Evolutionary conservation across 1,140 invertebrate species (phyloP).

Genomic region (Drosophila subobscura): DNA sequence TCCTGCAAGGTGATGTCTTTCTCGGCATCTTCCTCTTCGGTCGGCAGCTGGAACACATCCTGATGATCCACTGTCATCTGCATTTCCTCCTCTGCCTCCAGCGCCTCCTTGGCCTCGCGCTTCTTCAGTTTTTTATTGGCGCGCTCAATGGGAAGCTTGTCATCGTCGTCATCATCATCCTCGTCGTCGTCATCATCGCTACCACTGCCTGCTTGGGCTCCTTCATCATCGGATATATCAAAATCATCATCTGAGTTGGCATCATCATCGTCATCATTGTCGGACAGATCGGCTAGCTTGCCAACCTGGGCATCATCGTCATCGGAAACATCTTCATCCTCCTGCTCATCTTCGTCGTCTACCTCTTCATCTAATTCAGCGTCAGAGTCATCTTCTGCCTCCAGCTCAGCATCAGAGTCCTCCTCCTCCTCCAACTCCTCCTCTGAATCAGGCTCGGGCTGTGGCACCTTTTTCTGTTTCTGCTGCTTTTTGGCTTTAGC

Average conservation of each 20-base stretch:
- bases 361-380: slow-evolving; percentile 52
- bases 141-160: slow-evolving; percentile 94
- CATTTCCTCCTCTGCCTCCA: slow-evolving; percentile 92
- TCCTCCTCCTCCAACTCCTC: slow-evolving; percentile 35
- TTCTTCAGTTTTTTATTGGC: slow-evolving; percentile 91
- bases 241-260: slow-evolving; percentile 68
- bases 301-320: slow-evolving; percentile 61
- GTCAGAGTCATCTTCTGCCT: slow-evolving; percentile 41
- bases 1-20: slow-evolving; percentile 91
- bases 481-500: slow-evolving; percentile 87
- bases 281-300: slow-evolving; percentile 71
- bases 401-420: slow-evolving; percentile 29
- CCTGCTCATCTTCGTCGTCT: slow-evolving; percentile 63
- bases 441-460: slow-evolving; percentile 30
- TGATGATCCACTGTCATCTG: slow-evolving; percentile 89
- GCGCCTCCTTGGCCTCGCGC: slow-evolving; percentile 88
- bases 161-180: slow-evolving; percentile 85
- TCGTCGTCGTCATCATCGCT: slow-evolving; percentile 75
- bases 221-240: slow-evolving; percentile 80
- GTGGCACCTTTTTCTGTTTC: slow-evolving; percentile 56
- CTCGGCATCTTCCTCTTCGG: slow-evolving; percentile 88
- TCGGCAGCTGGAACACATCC: slow-evolving; percentile 91
- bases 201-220: slow-evolving; percentile 52
- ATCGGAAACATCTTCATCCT: slow-evolving; percentile 51
- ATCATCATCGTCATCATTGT: slow-evolving; percentile 47